phyloP scores from a whole-genome alignment of 2,113 vertebrate species.

The Tylochromis polylepis region DNA sequence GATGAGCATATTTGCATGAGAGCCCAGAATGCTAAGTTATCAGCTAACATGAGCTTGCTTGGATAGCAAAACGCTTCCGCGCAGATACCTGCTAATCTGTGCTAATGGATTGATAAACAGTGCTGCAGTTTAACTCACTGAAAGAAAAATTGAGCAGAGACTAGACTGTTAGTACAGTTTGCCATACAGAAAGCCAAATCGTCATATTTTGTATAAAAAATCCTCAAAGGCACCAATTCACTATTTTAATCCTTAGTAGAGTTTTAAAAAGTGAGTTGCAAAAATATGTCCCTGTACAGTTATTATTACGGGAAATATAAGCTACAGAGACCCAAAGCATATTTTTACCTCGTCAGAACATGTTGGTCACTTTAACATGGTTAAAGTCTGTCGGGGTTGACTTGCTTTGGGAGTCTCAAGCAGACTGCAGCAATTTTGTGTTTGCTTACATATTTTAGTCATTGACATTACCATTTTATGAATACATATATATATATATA shows the following conservation, averaged over 20 bases:
- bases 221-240: neutral
- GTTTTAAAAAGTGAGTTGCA: too few species aligned
- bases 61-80: too few species aligned
- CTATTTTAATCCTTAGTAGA: too few species aligned
- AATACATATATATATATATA: too few species aligned
- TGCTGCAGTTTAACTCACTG: neutral
- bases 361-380: neutral
- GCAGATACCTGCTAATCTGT: neutral
- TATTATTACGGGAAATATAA: neutral
- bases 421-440: neutral
- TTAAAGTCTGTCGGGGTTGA: neutral
- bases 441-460: neutral
- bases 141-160: neutral
- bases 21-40: neutral
- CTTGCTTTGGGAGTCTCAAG: neutral
- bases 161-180: neutral
- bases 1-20: neutral
- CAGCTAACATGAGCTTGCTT: neutral
- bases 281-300: neutral
- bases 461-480: neutral
- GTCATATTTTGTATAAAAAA: neutral
- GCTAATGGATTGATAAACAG: neutral
- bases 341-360: neutral
- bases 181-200: neutral
- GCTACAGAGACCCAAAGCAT: neutral